A percentile compares a stretch with the other conserved stretches of the same genome.
Conservation (phyloP, 2,797 vertebrate species). For the Pipistrellus kuhlii region DNA sequence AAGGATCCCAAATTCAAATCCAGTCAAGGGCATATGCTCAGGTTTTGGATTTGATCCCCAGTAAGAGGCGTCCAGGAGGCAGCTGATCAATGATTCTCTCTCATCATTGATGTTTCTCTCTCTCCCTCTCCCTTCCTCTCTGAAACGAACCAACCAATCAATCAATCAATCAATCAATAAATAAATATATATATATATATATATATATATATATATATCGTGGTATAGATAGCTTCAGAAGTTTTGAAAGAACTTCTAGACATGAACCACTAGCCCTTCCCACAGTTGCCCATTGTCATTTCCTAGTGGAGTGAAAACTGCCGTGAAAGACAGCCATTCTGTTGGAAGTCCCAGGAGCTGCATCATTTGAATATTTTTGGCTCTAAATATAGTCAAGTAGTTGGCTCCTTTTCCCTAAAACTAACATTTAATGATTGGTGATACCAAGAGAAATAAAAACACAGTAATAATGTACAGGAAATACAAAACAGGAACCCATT, state of each 20-base stretch:
- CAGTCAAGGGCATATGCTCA: too few species aligned
- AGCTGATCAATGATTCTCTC: too few species aligned
- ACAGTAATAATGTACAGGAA: slow-evolving; percentile 78
- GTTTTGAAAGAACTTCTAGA: slow-evolving; percentile 14
- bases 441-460: slow-evolving; percentile 57
- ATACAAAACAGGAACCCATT: slow-evolving; percentile 82
- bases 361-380: not conserved
- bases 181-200: too few species aligned
- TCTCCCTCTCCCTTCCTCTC: too few species aligned
- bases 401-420: slow-evolving; percentile 49
- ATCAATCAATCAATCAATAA: not conserved
- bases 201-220: not conserved
- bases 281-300: not conserved
- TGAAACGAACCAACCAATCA: too few species aligned
- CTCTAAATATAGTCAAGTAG: slow-evolving; percentile 63
- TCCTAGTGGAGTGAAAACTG: slow-evolving; percentile 27
- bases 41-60: too few species aligned
- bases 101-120: too few species aligned
- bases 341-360: slow-evolving; percentile 22
- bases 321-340: not conserved
- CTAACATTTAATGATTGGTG: slow-evolving; percentile 52
- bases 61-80: too few species aligned
- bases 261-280: not conserved
- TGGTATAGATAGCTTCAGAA: slow-evolving; percentile 32
- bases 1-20: too few species aligned